These are phyloP conservation scores for Notothenia coriiceps DNA, from an alignment of 2,113 vertebrate genomes.

Conservation along the genomic window DNA sequence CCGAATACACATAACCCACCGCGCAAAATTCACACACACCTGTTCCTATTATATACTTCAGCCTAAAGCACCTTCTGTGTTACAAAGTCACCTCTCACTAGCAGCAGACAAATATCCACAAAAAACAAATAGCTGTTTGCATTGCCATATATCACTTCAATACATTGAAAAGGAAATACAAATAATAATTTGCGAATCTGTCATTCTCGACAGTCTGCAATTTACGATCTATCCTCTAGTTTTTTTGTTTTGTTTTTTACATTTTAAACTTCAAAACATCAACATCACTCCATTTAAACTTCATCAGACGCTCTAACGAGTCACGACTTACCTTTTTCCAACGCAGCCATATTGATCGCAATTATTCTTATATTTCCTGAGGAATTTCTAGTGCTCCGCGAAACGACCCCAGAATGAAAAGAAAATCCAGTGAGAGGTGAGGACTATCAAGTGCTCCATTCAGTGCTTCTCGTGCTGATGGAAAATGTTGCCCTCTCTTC, in stretches of 20 bases:
- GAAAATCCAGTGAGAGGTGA: constrained; percentile 28
- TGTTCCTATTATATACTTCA: no score
- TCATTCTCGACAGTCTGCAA: not conserved
- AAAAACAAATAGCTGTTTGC: not conserved
- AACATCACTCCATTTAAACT: not conserved
- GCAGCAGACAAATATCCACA: not conserved
- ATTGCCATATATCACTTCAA: not conserved
- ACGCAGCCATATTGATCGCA: constrained; percentile 63
- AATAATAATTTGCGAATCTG: not conserved
- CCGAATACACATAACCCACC: not conserved
- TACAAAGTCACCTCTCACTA: not conserved
- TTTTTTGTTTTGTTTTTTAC: not conserved
- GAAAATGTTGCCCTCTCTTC: constrained; percentile 59
- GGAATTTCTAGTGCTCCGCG: constrained; percentile 13
- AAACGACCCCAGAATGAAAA: constrained; percentile 2
- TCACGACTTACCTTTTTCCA: constrained; percentile 60
- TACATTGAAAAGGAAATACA: not conserved
- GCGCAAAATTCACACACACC: not conserved
- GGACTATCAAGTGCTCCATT: constrained; percentile 30
- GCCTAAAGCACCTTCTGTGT: no score
- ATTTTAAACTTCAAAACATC: not conserved
- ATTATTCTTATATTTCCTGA: not conserved
- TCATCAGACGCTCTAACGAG: not conserved
- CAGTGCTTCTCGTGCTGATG: constrained; percentile 37
- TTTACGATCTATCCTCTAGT: not conserved